phyloP scores from a whole-genome alignment of 2,113 vertebrate species.

The Scopus umbretta region DNA sequence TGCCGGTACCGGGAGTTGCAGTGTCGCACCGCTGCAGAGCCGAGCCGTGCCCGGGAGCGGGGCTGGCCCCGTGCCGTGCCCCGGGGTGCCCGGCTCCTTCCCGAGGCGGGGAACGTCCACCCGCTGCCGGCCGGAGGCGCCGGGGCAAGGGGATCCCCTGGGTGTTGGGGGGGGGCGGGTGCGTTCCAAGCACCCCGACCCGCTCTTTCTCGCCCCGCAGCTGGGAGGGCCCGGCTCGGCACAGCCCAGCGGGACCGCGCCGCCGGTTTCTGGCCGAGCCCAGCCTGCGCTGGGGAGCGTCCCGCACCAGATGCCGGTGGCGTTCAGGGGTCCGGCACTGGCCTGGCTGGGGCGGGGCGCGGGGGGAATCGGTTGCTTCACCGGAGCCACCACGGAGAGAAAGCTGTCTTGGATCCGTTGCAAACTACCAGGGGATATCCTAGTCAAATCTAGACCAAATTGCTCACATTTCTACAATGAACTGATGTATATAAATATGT shows the following conservation, averaged over 20 bases:
- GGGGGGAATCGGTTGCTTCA: background rate
- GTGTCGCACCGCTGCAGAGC: background rate
- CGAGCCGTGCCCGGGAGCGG: background rate
- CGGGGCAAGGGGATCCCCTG: background rate
- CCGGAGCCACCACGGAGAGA: background rate
- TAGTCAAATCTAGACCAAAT: background rate
- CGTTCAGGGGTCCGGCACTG: background rate
- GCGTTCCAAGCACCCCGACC: background rate
- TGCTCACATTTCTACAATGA: background rate
- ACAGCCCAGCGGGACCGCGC: background rate
- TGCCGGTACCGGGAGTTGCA: background rate
- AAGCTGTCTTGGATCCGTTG: background rate
- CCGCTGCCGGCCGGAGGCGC: background rate
- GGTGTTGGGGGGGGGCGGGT: rapidly evolving
- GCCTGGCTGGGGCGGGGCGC: background rate
- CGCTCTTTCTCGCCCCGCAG: background rate
- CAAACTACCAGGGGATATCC: slow-evolving; percentile 55
- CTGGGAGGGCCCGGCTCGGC: background rate
- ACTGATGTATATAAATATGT: background rate
- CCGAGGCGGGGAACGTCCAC: background rate
- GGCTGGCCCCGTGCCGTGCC: background rate
- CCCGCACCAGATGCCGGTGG: background rate
- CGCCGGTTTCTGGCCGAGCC: background rate
- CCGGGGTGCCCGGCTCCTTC: background rate
- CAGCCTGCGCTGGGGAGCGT: background rate